phyloP scores from a whole-genome alignment of 2,797 vertebrate species.

The Mus spretus region DNA sequence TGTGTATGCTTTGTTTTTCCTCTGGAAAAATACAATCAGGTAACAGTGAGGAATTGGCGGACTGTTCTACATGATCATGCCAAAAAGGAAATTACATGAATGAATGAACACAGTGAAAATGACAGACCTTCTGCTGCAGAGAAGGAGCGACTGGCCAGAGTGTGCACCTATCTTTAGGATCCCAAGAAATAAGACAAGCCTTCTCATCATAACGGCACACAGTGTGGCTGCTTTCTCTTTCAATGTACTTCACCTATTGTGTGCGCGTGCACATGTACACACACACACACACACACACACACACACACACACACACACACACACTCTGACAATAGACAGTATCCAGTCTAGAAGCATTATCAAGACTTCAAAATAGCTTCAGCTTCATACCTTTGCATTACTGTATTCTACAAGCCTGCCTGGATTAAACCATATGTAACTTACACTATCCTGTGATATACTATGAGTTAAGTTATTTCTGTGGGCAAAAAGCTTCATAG shows the following conservation, averaged over 20 bases:
- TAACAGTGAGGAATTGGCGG: neutral
- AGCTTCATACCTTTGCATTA: neutral
- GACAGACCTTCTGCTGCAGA: neutral
- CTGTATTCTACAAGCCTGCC: neutral
- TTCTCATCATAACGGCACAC: neutral
- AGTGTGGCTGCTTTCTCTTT: neutral
- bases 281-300: neutral
- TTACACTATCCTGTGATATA: neutral
- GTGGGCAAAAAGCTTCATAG: neutral
- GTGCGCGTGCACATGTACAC: accelerated
- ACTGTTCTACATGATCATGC: neutral
- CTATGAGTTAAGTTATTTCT: neutral
- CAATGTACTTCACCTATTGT: neutral
- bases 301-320: neutral
- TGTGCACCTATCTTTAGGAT: neutral
- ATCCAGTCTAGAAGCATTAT: neutral
- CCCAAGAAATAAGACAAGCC: neutral
- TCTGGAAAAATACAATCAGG: neutral
- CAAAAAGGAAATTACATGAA: neutral
- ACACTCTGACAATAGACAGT: neutral
- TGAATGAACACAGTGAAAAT: neutral
- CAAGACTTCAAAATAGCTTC: neutral
- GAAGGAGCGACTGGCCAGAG: neutral
- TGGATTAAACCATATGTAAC: neutral
- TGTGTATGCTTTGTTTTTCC: neutral